Evolutionary conservation across 2,113 vertebrate genomes (phyloP), one percentile per base, ranked within the genome.

Genomic region (Stegastes partitus): DNA sequence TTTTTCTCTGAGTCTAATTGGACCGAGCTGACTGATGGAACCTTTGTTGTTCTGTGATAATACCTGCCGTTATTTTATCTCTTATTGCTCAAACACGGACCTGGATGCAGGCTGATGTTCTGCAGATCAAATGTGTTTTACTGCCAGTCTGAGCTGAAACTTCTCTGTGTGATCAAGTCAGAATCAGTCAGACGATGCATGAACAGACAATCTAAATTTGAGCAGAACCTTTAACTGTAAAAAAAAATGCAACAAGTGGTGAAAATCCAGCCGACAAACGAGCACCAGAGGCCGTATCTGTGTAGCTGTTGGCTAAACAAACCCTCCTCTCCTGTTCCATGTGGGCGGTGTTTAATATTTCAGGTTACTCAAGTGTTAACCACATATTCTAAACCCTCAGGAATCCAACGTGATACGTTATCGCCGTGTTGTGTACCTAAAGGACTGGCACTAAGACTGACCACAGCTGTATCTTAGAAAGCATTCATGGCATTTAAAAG

Each of bases 221-320:
- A 31, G 49, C 23, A 67, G 42, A 68, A 11, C 0, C 11, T 28
- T 6, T 2, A 3, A 54, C 51, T n/a, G 18, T 42, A 5, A 44
- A 59, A 11, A 1, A 1, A 49, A 26, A 47, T 8, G 3, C 22
- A 11, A 64, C 21, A 57, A 34, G 2, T 3, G 8, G n/a, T 53
- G 4, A 56, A 57, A 64, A 56, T 15, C 21, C 39, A 45, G 9
- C n/a, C 1, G 5, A 10, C 3, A 21, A 70, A 63, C 37, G 15
- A 45, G 5, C 9, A 49, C 47, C 37, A 28, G 14, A 53, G 12
- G 19, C 22, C 9, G 19, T 21, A 42, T 31, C 26, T 49, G 21
- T 53, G n/a, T n/a, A 1, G 57, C 1, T 69, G 44, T 54, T 74
- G 76, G 69, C 23, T 23, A 55, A 56, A 65, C 63, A 82, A 84